Evolutionary conservation across 2,797 vertebrate species (phyloP).

Genomic region (Aldrovandia affinis): DNA sequence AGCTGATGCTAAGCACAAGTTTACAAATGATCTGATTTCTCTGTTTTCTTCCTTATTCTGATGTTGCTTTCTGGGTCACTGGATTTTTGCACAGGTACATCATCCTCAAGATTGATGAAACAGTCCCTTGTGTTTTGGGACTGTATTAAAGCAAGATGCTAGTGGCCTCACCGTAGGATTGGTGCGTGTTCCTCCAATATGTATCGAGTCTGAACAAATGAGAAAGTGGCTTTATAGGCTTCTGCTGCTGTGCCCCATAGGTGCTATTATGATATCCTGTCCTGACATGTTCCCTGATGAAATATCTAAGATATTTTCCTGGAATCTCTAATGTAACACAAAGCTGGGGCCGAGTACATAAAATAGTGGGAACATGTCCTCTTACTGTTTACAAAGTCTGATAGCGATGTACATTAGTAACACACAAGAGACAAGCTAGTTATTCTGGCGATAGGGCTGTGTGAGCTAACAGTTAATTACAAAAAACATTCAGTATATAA

Average conservation of each 20-base stretch:
- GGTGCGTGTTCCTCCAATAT: not conserved
- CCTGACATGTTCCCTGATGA: not conserved
- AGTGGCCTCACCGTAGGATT: not conserved
- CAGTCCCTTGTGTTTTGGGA: too few relatives aligned
- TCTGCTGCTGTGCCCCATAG: not conserved
- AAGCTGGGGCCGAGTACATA: not conserved
- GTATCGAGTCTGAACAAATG: not conserved
- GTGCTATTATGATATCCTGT: conserved; percentile 1
- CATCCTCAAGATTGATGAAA: too few relatives aligned
- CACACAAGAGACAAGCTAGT: too few relatives aligned
- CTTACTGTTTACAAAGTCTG: not conserved
- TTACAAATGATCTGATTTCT: not conserved
- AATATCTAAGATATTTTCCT: not conserved
- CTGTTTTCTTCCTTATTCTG: not conserved
- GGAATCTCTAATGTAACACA: not conserved
- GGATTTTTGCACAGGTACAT: too few relatives aligned
- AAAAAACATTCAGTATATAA: not conserved
- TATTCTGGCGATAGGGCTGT: not conserved
- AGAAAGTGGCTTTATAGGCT: not conserved
- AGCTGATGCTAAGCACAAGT: not conserved
- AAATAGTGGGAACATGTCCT: not conserved
- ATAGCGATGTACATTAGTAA: not conserved
- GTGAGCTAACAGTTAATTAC: not conserved
- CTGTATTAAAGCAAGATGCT: not conserved
- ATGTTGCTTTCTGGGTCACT: too few relatives aligned